A percentile compares a stretch with the other conserved stretches of the same genome.
phyloP scores from a whole-genome alignment of 2,113 vertebrate genomes.

The Crotalus tigris region DNA sequence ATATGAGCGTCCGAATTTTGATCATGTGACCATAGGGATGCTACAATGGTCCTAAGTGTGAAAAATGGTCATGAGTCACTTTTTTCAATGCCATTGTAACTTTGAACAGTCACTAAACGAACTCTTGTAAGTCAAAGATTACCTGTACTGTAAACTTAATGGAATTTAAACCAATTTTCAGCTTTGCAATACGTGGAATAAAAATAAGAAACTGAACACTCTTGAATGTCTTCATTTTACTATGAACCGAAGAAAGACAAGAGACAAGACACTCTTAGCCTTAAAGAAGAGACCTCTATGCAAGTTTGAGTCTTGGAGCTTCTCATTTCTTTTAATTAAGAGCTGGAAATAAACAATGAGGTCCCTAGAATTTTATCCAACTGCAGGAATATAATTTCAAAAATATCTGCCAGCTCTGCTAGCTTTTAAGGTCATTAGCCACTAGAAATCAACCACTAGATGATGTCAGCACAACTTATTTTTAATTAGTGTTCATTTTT shows the following conservation, averaged over 20 bases:
- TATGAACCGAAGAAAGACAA: background rate
- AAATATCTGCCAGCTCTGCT: slow-evolving; percentile 48
- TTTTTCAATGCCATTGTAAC: no score
- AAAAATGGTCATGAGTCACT: no score
- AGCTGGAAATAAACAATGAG: slow-evolving; percentile 43
- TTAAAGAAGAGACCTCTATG: background rate
- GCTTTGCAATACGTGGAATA: background rate
- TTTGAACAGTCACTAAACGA: no score
- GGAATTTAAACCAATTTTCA: background rate
- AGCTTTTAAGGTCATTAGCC: slow-evolving; percentile 42
- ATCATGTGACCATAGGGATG: no score
- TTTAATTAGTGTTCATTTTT: slow-evolving; percentile 33
- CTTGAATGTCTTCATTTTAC: background rate
- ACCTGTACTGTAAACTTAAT: background rate
- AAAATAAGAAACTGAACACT: background rate
- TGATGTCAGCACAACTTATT: background rate
- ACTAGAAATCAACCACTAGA: slow-evolving; percentile 21
- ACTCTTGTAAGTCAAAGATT: no score
- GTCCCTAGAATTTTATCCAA: slow-evolving; percentile 42
- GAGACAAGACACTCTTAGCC: background rate
- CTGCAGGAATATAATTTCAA: slow-evolving; percentile 49
- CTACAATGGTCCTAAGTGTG: no score
- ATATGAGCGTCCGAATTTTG: no score
- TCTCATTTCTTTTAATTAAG: background rate
- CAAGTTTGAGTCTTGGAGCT: background rate